Evolutionary conservation across 2,888 invertebrate genomes (phyloP), one percentile per base, ranked within the genome.

Genomic region (Sesamia inferens): DNA sequence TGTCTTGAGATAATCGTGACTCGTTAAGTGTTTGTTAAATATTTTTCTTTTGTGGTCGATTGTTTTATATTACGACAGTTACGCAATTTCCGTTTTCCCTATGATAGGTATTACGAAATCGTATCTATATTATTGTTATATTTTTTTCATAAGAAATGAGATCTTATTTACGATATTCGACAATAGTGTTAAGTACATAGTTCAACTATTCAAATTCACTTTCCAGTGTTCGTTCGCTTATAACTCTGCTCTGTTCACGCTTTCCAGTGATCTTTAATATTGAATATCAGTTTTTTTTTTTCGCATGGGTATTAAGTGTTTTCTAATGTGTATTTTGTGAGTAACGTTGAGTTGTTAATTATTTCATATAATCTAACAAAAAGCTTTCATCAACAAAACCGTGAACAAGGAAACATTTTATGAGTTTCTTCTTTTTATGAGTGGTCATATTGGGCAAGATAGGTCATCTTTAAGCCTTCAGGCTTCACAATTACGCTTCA

Each of bases 221-320:
- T 88, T 89, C 88, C 78, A 83, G 73, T 85, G 76, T 82, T 79
- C 77, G 82, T 71, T 83, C 72, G 81, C 82, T 77, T 68, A 83
- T 83, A 67, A 77, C 68, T 81, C 78, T 74, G 71, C 78, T 39
- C n/a, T 13, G 76, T 85, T 82, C 84, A 78, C 79, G 79, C 81
- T 84, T 79, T 81, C 51, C 72, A 68, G 59, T 66, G 73, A 79
- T 79, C 83, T 80, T 69, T 54, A 75, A 68, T 68, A 74, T 61
- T 78, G 47, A 19, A n/a, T 31, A 62, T 13, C 63, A 62, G 64
- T 71, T 70, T 68, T 47, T 70, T 68, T 47, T 31, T 31, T 31
- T 39, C 22, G 55, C 42, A 65, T n/a, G 13, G 24, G 24, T 68
- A 6, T 69, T 31, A 48, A 44, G 22, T 42, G 22, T 42, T n/a